A percentile compares a stretch with the other conserved stretches of the same genome.
Evolutionary conservation across 2,888 invertebrate species (phyloP).

Genomic region (Macaria liturata): DNA sequence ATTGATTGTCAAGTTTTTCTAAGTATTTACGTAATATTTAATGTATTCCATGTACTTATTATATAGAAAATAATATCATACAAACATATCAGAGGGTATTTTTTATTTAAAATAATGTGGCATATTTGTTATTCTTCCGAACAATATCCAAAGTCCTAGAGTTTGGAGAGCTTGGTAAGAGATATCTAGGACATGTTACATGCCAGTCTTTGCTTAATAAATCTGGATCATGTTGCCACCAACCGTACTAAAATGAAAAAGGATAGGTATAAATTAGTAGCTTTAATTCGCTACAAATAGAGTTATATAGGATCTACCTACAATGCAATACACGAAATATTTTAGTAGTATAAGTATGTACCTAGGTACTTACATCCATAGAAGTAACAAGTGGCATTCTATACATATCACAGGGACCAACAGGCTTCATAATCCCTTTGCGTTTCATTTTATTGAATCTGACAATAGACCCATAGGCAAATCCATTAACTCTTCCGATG

Average conservation of each 20-base stretch:
- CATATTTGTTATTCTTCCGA: constrained; percentile 73
- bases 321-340: too few relatives aligned
- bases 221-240: constrained; percentile 74
- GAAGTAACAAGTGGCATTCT: constrained; percentile 71
- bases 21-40: too few relatives aligned
- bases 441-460: constrained; percentile 75
- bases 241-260: constrained; percentile 67
- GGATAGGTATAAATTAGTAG: not conserved
- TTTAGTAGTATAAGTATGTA: too few relatives aligned
- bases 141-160: constrained; percentile 63
- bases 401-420: constrained; percentile 79
- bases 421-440: constrained; percentile 80
- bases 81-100: not conserved
- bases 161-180: constrained; percentile 69
- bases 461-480: constrained; percentile 76
- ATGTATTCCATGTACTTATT: too few relatives aligned
- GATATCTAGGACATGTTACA: constrained; percentile 58
- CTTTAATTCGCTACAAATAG: too few relatives aligned
- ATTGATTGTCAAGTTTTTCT: too few relatives aligned
- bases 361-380: constrained; percentile 50
- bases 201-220: constrained; percentile 66
- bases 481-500: constrained; percentile 79
- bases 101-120: constrained; percentile 58
- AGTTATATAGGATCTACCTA: too few relatives aligned
- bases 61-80: too few relatives aligned